Evolutionary conservation across 2,113 vertebrate species (phyloP).

Genomic region (Brachionichthys hirsutus): DNA sequence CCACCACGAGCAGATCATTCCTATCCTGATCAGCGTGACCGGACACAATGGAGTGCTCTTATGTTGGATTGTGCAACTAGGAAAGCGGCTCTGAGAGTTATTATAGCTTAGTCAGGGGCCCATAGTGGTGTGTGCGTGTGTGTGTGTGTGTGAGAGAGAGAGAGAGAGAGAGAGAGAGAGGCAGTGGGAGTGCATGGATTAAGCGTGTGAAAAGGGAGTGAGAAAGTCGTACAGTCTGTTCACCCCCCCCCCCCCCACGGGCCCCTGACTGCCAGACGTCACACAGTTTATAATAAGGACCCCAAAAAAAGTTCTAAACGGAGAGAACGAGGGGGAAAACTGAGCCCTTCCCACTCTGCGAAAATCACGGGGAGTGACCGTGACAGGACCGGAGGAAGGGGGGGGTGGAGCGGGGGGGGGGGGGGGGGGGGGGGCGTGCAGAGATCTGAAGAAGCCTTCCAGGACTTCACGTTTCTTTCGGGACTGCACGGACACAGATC

Average conservation of each 20-base stretch:
- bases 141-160: conserved; percentile 17
- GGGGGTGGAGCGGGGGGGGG: conserved; percentile 37
- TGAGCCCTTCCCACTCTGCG: conserved; percentile 59
- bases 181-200: conserved; percentile 11
- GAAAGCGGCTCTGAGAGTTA: conserved; percentile 60
- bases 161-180: not conserved
- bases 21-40: conserved; percentile 54
- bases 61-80: conserved; percentile 58
- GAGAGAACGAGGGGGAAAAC: conserved; percentile 31
- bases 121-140: conserved; percentile 16
- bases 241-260: conserved; percentile 15
- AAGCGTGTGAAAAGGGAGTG: conserved; percentile 33
- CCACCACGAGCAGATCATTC: conserved; percentile 45
- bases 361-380: conserved; percentile 69
- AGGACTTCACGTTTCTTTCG: conserved; percentile 37
- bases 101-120: conserved; percentile 59
- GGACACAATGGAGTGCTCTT: conserved; percentile 61
- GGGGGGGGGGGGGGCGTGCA: too few species aligned
- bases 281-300: conserved; percentile 70
- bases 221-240: conserved; percentile 65
- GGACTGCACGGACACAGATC: conserved; percentile 13
- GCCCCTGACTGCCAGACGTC: conserved; percentile 60
- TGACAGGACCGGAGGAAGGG: conserved; percentile 64
- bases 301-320: conserved; percentile 57
- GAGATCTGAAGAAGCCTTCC: conserved; percentile 33